Base-by-base conservation (phyloP, 2,888 invertebrate species). In the Limnephilus auricula region DNA sequence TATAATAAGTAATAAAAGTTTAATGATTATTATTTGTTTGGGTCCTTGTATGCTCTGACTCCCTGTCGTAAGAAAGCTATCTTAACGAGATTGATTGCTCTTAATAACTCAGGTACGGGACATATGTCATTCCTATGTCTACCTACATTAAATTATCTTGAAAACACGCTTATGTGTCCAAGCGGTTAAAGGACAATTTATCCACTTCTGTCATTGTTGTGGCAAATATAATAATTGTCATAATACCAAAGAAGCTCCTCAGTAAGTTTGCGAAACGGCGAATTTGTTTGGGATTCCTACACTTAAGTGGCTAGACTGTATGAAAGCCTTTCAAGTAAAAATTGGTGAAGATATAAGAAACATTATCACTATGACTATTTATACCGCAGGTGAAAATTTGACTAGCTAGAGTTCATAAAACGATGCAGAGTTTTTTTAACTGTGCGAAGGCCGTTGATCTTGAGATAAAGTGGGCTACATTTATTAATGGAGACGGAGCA, bases 1-100 rank as follows among this genome's bases (percentile, higher is more conserved):
- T 80, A 79, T 32, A 88, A 90, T 25, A 45, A 88, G 90, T 90
- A 79, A 12, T n/a, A n/a, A 12, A 85, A 78, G 13, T 31, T 80
- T 80, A 3, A 15, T 32, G 80, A 32, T 88, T 34, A 88, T 88
- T 31, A 79, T 88, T 25, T 79, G n/a, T 65, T 25, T 65, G 5
- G 65, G 65, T 65, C 25, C 25, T 65, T 65, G n/a, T 65, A 65
- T 65, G 65, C 6, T 65, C n/a, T n/a, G 25, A 65, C 65, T 25
- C 65, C 25, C 25, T 65, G 65, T 65, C 25, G 9, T n/a, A 25
- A 25, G 18, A 65, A 25, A 65, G 25, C 50, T 65, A n/a, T 25
- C 25, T 65, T 2, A 65, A 9, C 65, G 65, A n/a, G 25, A 31
- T 32, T 25, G 13, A 80, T 1, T 80, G 3, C 80, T 31, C 15